These are phyloP conservation scores for Enteromius radiatus DNA, from an alignment of 2,797 vertebrate genomes.

Conservation along the genomic window DNA sequence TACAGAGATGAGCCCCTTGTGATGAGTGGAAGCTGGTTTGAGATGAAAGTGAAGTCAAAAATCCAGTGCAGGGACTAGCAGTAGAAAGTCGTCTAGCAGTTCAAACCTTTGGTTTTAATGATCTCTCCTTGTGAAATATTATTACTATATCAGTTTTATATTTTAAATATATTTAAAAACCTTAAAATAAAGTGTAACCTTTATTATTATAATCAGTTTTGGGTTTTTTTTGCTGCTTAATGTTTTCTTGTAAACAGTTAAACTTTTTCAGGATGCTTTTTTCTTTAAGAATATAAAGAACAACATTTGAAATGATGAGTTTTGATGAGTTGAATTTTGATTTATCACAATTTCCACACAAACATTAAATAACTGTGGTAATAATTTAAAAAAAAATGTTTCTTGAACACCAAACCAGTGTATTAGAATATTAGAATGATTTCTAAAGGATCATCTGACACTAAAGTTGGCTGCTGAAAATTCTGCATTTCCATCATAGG, in stretches of 20 bases:
- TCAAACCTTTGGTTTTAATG: conserved; percentile 60
- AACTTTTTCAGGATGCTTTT: too few species aligned
- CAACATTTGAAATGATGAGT: not conserved
- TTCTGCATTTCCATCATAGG: not conserved
- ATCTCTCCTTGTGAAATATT: too few species aligned
- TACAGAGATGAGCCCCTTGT: not conserved
- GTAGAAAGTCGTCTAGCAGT: conserved; percentile 53
- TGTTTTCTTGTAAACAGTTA: too few species aligned
- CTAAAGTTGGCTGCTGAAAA: not conserved
- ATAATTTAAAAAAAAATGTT: not conserved
- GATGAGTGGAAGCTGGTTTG: not conserved
- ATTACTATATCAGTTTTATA: not conserved
- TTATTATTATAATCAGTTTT: too few species aligned
- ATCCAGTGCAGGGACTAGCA: conserved; percentile 51
- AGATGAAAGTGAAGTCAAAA: conserved; percentile 64
- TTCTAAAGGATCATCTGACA: not conserved
- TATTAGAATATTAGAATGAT: not conserved
- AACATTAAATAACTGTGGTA: not conserved
- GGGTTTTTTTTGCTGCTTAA: too few species aligned
- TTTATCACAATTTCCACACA: not conserved
- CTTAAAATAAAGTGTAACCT: too few species aligned
- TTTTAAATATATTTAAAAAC: not conserved
- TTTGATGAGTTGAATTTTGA: too few species aligned
- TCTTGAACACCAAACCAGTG: not conserved
- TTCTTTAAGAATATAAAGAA: too few species aligned